Conservation (phyloP, 2,888 invertebrate genomes). For the Cabera pusaria region DNA sequence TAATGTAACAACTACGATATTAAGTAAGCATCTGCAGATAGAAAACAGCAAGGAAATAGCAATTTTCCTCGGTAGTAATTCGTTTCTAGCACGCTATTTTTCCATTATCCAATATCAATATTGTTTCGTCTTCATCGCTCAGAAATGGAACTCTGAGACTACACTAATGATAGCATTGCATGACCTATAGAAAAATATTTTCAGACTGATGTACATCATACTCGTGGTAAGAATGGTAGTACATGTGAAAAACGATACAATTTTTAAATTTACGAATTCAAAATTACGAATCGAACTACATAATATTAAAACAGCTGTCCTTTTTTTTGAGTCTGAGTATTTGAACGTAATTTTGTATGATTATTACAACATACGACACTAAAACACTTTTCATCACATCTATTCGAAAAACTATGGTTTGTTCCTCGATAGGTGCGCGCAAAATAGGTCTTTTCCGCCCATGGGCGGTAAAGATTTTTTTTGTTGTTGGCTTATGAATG, state of each 20-base stretch:
- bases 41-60: constrained; percentile 69
- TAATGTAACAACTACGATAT: constrained; percentile 42
- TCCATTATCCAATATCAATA: constrained; percentile 81
- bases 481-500: no score
- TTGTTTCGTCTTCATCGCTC: constrained; percentile 76
- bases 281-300: no score
- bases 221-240: constrained; percentile 20
- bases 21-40: constrained; percentile 59
- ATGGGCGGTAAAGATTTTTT: no score
- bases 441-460: no score
- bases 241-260: constrained; percentile 21
- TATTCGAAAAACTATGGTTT: no score
- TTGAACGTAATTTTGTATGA: no score
- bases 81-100: constrained; percentile 73
- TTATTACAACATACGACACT: no score
- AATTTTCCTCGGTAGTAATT: constrained; percentile 70
- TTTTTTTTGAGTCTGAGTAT: no score
- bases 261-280: no score
- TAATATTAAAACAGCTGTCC: no score
- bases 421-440: no score
- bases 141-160: constrained; percentile 63
- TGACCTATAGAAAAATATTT: constrained; percentile 47
- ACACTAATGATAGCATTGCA: constrained; percentile 73
- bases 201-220: constrained; percentile 17
- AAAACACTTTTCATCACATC: no score